Evolutionary conservation across 2,888 invertebrate species (phyloP).

Genomic region (Drosophila setosimentum): DNA sequence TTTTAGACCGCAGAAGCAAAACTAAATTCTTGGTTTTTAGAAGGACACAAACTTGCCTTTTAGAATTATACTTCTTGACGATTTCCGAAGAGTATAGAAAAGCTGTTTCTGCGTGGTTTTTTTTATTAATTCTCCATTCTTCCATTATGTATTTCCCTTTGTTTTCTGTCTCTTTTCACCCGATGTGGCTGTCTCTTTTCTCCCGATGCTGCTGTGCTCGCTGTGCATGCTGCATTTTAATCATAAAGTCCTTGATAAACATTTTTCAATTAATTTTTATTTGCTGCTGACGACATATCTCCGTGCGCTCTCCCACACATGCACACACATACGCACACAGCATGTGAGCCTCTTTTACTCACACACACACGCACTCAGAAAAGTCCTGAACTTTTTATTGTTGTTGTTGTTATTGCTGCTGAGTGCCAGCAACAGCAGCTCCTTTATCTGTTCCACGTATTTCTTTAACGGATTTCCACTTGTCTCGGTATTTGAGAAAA

Average conservation of each 20-base stretch:
- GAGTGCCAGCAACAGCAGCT: constrained; percentile 47
- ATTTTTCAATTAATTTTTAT: constrained; percentile 81
- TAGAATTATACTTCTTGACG: not conserved
- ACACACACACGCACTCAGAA: constrained; percentile 4
- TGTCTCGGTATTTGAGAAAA: constrained; percentile 73
- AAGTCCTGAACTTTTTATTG: constrained; percentile 10
- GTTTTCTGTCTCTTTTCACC: constrained; percentile 17
- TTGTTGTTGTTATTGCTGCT: constrained; percentile 31
- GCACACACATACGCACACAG: constrained; percentile 12
- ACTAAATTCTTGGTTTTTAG: too few species aligned
- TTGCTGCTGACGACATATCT: constrained; percentile 77
- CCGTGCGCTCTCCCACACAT: constrained; percentile 42
- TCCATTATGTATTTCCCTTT: not conserved
- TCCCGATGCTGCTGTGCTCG: constrained; percentile 12
- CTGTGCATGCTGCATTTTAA: constrained; percentile 60
- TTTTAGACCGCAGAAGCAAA: too few species aligned
- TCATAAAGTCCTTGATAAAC: constrained; percentile 79
- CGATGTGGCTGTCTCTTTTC: constrained; percentile 15
- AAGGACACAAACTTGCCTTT: too few species aligned
- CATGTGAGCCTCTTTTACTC: not conserved
- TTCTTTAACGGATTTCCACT: constrained; percentile 80
- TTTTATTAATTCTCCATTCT: not conserved
- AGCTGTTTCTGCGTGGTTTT: not conserved
- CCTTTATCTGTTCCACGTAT: constrained; percentile 73
- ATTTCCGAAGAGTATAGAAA: not conserved